A percentile compares a stretch with the other conserved stretches of the same genome.
phyloP scores from a whole-genome alignment of 1,140 invertebrate genomes.

The Hylaeus volcanicus region DNA sequence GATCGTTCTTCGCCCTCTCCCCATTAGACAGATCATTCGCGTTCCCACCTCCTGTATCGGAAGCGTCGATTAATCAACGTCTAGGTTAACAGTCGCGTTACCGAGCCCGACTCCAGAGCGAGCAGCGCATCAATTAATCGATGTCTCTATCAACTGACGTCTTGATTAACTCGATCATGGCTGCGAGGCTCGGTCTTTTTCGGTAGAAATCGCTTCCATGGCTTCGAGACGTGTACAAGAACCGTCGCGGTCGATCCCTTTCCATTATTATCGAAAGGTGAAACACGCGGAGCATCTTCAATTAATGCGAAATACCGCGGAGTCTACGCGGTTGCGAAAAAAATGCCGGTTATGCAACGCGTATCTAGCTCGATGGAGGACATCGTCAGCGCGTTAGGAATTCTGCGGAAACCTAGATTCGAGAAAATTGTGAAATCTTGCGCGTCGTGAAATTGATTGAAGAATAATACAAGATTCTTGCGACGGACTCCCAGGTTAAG shows the following conservation, averaged over 20 bases:
- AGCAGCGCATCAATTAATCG: slow-evolving; percentile 45
- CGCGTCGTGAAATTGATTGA: not conserved
- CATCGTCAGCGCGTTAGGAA: not conserved
- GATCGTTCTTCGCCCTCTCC: not conserved
- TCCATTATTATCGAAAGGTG: not conserved
- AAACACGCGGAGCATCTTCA: not conserved
- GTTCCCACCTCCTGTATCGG: slow-evolving; percentile 29
- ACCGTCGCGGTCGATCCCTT: too few relatives aligned
- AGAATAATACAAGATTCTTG: not conserved
- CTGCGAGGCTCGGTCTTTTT: not conserved
- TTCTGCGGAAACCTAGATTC: not conserved
- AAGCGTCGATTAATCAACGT: slow-evolving; percentile 51
- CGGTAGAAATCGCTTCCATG: not conserved
- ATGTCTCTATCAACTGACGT: slow-evolving; percentile 51
- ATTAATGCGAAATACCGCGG: not conserved
- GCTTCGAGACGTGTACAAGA: too few relatives aligned
- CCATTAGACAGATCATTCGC: slow-evolving; percentile 43
- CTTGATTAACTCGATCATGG: slow-evolving; percentile 46
- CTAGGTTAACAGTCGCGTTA: slow-evolving; percentile 46
- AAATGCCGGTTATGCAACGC: not conserved
- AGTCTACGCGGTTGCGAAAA: slow-evolving; percentile 5
- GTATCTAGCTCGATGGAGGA: not conserved
- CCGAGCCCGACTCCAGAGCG: slow-evolving; percentile 25
- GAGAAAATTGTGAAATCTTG: not conserved
- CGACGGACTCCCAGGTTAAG: too few relatives aligned